Evolutionary conservation across 2,113 vertebrate species (phyloP).

Genomic region (Burhinus bistriatus): DNA sequence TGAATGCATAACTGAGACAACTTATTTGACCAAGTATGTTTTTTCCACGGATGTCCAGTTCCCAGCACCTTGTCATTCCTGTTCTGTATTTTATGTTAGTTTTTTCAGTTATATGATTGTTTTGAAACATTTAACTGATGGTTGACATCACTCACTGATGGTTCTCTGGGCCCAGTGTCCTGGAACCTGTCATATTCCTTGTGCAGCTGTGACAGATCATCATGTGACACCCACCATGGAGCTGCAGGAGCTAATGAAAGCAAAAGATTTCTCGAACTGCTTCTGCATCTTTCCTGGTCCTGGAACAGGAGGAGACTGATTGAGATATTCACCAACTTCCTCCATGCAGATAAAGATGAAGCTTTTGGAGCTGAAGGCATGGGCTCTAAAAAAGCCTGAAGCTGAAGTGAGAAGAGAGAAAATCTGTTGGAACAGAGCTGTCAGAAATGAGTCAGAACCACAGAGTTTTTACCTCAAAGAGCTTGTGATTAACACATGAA

Average conservation of each 20-base stretch:
- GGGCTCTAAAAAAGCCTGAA: background rate
- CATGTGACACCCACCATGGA: background rate
- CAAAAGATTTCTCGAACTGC: background rate
- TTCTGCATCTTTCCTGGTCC: background rate
- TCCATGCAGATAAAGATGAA: background rate
- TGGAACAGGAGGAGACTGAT: background rate
- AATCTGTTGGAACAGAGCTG: background rate
- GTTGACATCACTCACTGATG: background rate
- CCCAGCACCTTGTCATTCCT: background rate
- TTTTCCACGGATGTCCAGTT: background rate
- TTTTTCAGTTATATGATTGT: background rate
- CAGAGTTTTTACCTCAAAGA: background rate
- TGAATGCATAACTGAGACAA: background rate
- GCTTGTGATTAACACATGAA: background rate
- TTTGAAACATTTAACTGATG: background rate
- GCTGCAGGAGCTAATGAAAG: background rate
- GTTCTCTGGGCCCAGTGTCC: background rate
- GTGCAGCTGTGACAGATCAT: background rate
- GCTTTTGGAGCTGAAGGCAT: background rate
- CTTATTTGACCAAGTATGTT: background rate
- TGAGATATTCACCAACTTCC: background rate
- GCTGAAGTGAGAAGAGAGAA: background rate
- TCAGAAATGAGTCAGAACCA: background rate
- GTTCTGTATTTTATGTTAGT: background rate
- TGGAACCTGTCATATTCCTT: background rate